Conservation (phyloP, 1,140 invertebrate genomes). For the Drosophila gunungcola region DNA sequence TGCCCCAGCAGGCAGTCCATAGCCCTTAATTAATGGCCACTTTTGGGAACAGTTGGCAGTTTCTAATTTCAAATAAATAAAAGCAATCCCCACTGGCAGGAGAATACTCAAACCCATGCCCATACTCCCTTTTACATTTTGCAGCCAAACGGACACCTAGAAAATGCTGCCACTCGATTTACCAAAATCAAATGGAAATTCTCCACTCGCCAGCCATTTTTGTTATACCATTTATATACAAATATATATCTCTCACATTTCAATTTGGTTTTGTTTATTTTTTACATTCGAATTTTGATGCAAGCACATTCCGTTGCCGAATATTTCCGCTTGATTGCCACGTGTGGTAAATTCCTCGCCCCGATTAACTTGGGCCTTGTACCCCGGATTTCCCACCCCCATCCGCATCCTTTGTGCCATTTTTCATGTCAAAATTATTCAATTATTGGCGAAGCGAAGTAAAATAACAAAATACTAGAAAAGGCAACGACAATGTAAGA, state of each 20-base stretch:
- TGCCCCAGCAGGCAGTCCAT: conserved; percentile 33
- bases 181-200: conserved; percentile 28
- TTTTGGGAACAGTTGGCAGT: conserved; percentile 62
- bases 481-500: not conserved
- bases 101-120: no score
- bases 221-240: conserved; percentile 37
- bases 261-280: conserved; percentile 13
- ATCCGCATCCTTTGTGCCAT: conserved; percentile 36
- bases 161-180: conserved; percentile 29
- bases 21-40: conserved; percentile 68
- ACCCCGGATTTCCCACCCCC: conserved; percentile 3
- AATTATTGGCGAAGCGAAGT: conserved; percentile 59
- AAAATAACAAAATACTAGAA: conserved; percentile 30
- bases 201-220: conserved; percentile 43
- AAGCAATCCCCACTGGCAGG: conserved; percentile 21
- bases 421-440: conserved; percentile 74
- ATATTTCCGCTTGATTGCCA: conserved; percentile 39
- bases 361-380: conserved; percentile 2
- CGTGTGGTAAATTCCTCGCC: conserved; percentile 15
- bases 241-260: not conserved
- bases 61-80: conserved; percentile 73
- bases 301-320: conserved; percentile 3
- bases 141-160: conserved; percentile 2
- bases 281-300: not conserved
- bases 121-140: not conserved